Conservation (phyloP, 2,888 invertebrate genomes). For the Tipula helvola region DNA sequence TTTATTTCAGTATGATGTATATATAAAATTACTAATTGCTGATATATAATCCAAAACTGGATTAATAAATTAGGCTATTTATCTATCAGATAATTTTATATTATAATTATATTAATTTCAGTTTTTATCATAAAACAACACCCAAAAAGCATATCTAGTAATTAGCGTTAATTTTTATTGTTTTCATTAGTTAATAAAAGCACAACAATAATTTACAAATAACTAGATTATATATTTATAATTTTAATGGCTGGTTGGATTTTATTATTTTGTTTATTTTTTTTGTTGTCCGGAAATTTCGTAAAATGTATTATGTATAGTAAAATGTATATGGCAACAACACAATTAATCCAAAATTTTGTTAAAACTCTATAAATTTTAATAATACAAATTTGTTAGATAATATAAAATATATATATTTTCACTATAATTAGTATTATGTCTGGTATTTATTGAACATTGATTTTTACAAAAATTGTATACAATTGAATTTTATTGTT, state of each 20-base stretch:
- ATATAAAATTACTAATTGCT: not conserved
- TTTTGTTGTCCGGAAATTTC: not conserved
- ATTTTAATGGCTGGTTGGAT: not conserved
- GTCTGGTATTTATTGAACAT: not conserved
- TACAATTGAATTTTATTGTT: not conserved
- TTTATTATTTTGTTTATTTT: no score
- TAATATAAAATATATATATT: not conserved
- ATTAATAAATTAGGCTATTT: not conserved
- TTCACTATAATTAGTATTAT: not conserved
- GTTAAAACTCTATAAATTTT: not conserved
- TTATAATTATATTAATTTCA: not conserved
- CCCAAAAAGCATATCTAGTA: not conserved
- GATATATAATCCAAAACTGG: not conserved
- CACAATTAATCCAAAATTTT: not conserved
- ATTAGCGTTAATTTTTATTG: not conserved
- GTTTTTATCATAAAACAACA: not conserved
- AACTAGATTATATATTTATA: not conserved
- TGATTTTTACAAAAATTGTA: not conserved
- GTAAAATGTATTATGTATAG: not conserved
- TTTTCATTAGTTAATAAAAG: not conserved
- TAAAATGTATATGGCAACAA: not conserved
- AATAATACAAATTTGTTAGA: not conserved
- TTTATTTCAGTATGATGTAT: not conserved
- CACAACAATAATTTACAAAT: not conserved
- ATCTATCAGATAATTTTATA: not conserved